Base-by-base conservation (phyloP, 23 tunicate species). In the Oikopleura albicans region DNA sequence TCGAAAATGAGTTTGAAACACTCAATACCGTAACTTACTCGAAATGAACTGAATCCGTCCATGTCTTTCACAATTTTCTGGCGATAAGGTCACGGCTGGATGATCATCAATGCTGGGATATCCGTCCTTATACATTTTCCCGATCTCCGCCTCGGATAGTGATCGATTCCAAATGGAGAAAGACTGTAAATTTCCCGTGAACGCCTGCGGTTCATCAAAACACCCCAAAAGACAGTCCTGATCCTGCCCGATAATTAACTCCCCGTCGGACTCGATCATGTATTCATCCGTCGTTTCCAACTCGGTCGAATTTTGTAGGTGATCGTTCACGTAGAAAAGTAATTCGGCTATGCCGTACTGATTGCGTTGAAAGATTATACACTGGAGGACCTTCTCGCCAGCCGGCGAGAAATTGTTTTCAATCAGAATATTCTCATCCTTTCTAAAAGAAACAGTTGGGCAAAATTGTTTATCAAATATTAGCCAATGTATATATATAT, bases 191-290 rank as follows among this genome's bases (percentile, higher is more conserved):
- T 71, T 71, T 29, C 79, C 79, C 34, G 37, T 31, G 4, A 71
- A 12, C 2, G 79, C 79, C 31, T 71, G 79, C 2, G 27, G 4
- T 16, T 34, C 79, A 4, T 71, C 31, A 31, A 71, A 71, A 71
- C 79, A 71, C 4, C 79, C 79, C 27, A 71, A 29, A 16, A 71
- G 27, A 71, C 79, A 71, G 37, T 71, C 79, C 37, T 71, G 79
- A 71, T 71, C 79, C 37, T 71, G 79, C 2, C 79, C 79, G 4
- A 71, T 29, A 12, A 71, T 29, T 2, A 71, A 2, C 31, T 71
- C 79, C 31, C 79, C 79, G 4, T 37, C 79, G 8, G 8, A 8
- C 22, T 49, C 59, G 59, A 49, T 49, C 59, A 49, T 49, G 59
- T 49, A 49, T 22, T 8, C 8, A 49, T 49, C 59, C 22, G 16